phyloP scores from a whole-genome alignment of 2,888 invertebrate genomes.

The Camponotus fellah region DNA sequence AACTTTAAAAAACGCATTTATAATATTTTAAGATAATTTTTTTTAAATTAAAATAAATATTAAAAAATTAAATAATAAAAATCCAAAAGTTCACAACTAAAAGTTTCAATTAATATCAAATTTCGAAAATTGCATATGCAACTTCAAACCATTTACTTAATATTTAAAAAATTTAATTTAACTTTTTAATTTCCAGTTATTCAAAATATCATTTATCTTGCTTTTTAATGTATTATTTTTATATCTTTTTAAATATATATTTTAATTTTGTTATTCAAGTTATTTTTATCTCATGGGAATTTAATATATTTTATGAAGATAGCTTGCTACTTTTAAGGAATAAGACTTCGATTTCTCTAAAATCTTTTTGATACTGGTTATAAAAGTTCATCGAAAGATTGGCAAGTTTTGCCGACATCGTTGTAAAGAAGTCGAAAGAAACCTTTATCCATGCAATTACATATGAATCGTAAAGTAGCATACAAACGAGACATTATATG shows the following conservation, averaged over 20 bases:
- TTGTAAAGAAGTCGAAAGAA: slow-evolving; percentile 7
- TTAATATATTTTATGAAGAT: neutral
- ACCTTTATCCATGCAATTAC: slow-evolving; percentile 4
- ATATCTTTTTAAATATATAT: neutral
- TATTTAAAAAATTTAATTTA: neutral
- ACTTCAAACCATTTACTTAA: neutral
- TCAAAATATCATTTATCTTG: neutral
- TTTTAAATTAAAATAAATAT: neutral
- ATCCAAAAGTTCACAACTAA: neutral
- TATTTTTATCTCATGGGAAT: neutral
- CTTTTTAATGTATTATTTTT: neutral
- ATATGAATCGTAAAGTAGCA: slow-evolving; percentile 14
- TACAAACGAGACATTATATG: neutral
- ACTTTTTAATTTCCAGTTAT: neutral
- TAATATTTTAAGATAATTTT: neutral
- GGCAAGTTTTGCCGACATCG: neutral
- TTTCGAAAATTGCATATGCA: neutral
- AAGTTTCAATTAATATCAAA: neutral
- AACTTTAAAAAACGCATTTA: neutral
- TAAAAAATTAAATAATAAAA: neutral
- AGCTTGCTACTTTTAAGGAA: neutral
- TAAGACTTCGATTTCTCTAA: neutral
- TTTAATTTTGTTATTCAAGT: neutral
- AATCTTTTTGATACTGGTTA: neutral
- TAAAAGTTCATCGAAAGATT: slow-evolving; percentile 11